Conservation (phyloP, 2,888 invertebrate genomes). For the Heliconius aoede region DNA sequence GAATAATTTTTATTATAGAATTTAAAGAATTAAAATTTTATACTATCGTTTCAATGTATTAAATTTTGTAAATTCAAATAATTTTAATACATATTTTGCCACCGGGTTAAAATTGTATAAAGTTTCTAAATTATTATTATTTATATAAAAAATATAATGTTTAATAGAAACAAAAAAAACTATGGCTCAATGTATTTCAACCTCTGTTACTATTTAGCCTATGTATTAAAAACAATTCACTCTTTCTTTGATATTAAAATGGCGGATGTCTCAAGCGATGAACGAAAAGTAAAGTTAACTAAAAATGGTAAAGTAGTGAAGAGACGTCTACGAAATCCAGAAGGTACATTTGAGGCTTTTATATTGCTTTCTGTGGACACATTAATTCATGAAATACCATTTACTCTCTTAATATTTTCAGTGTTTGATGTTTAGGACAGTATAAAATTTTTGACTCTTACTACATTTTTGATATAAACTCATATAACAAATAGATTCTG, state of each 20-base stretch:
- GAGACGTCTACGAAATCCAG: constrained; percentile 78
- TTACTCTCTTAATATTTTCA: constrained; percentile 29
- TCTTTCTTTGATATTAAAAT: constrained; percentile 75
- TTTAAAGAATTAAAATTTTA: too few relatives aligned
- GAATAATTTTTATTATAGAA: too few relatives aligned
- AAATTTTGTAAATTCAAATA: too few relatives aligned
- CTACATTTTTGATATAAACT: constrained; percentile 70
- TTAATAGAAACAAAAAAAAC: too few relatives aligned
- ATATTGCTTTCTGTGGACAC: constrained; percentile 34
- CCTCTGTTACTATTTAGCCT: constrained; percentile 3
- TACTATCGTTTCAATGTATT: too few relatives aligned
- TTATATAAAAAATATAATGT: too few relatives aligned
- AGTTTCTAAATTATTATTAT: too few relatives aligned
- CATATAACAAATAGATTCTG: constrained; percentile 46
- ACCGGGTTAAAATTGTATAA: too few relatives aligned
- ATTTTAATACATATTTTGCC: too few relatives aligned
- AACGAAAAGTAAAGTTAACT: constrained; percentile 78
- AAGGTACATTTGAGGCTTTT: constrained; percentile 65
- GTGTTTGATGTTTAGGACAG: constrained; percentile 37
- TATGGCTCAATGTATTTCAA: constrained; percentile 19
- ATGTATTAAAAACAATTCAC: constrained; percentile 6
- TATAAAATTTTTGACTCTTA: constrained; percentile 73
- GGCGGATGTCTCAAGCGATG: constrained; percentile 82
- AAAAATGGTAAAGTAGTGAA: constrained; percentile 81
- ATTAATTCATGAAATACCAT: constrained; percentile 36